Evolutionary conservation across 2,888 invertebrate genomes (phyloP), one percentile per base, ranked within the genome.

Genomic region (Agrilus biguttatus): DNA sequence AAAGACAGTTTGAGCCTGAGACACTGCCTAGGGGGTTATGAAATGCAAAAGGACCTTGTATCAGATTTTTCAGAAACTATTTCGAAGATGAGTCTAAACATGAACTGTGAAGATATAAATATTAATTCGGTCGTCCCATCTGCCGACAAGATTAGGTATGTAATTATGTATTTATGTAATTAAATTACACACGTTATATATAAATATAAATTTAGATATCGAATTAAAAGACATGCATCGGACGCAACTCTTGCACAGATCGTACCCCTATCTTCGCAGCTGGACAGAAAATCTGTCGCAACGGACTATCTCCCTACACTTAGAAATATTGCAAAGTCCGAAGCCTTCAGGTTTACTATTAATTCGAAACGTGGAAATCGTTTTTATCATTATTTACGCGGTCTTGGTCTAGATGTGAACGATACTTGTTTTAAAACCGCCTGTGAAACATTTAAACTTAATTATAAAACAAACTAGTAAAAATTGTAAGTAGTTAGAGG

Each of bases 231-330:
- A 40, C 52, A 55, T 34, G 47, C 55, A 58, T 54, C 61, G 61
- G 47, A 61, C 60, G 33, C 63, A 59, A 53, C 71, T 55, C 60
- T 83, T 37, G 65, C 72, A 4, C 65, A 68, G 39, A 69, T 71
- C 8, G 54, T 80, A 36, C 70, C 72, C 28, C 57, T 64, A 6
- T 66, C 66, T 8, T 63, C 63, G 5, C 56, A 63, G 12, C 62
- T 77, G 19, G 77, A 80, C 50, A 66, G 72, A 41, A 70, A 68
- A 48, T 66, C 74, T 1, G 61, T 78, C 6, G 66, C 74, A 0
- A 51, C 78, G 41, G 88, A 88, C 64, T 85, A 82, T 59, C 74
- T 84, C 63, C 73, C 87, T 0, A 60, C 68, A 1, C 68, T 85
- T 49, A 71, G 87, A 32, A 63, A 71, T 13, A 81, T 89, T 43